phyloP scores from a whole-genome alignment of 2,888 invertebrate genomes.

The Cataglyphis albicans region DNA sequence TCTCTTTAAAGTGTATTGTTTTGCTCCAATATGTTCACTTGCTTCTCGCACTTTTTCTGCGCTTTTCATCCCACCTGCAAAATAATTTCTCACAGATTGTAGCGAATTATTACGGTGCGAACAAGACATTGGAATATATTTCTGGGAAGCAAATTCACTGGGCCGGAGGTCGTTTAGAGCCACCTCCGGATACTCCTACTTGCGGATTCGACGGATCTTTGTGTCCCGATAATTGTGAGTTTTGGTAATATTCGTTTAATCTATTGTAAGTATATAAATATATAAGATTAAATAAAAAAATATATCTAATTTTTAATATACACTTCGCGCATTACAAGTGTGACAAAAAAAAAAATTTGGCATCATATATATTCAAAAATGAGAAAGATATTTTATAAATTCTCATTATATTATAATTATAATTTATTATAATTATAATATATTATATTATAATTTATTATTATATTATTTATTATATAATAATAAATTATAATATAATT shows the following conservation, averaged over 20 bases:
- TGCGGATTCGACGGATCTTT: slow-evolving; percentile 97
- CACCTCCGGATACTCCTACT: slow-evolving; percentile 95
- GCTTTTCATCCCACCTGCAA: background rate
- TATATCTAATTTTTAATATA: background rate
- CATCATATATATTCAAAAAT: no score
- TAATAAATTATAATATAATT: no score
- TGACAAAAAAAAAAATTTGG: background rate
- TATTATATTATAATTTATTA: background rate
- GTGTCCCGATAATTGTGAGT: slow-evolving; percentile 94
- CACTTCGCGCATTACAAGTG: background rate
- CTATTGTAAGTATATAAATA: background rate
- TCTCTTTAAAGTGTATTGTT: slow-evolving; percentile 4
- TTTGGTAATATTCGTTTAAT: slow-evolving; percentile 17
- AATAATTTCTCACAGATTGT: slow-evolving; percentile 89
- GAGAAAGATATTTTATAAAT: background rate
- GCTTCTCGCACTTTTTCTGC: background rate
- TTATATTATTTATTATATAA: background rate
- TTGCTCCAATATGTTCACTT: background rate
- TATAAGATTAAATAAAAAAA: background rate
- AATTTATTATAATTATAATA: background rate
- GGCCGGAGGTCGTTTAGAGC: slow-evolving; percentile 92
- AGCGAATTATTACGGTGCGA: slow-evolving; percentile 95
- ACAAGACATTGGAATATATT: slow-evolving; percentile 91
- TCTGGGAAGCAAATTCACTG: slow-evolving; percentile 92
- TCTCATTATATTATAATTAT: background rate